Conservation (phyloP, 2,797 vertebrate genomes). For the Ceryle rudis region DNA sequence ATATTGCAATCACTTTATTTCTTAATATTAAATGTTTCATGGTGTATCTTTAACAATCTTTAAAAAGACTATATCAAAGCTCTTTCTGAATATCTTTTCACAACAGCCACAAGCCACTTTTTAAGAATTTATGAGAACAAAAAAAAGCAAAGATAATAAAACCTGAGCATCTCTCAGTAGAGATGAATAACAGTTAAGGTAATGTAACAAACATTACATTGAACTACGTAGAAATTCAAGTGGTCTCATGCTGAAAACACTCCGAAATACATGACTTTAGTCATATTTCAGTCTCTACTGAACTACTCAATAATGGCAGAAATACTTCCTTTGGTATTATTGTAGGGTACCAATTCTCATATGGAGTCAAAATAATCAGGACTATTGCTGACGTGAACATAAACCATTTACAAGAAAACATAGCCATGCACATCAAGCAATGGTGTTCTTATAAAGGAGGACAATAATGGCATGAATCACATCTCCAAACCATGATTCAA, state of each 20-base stretch:
- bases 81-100: not conserved
- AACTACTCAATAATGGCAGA: not conserved
- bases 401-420: not conserved
- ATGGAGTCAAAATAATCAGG: not conserved
- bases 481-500: not conserved
- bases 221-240: not conserved
- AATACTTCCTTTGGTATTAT: not conserved
- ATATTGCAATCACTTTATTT: not conserved
- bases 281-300: not conserved
- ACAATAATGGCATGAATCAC: not conserved
- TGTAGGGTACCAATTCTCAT: not conserved
- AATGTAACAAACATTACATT: not conserved
- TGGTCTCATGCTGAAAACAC: not conserved
- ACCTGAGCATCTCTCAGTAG: not conserved
- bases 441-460: not conserved
- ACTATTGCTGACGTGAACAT: not conserved
- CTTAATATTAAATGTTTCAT: not conserved
- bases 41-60: not conserved
- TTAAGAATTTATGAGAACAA: not conserved
- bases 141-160: not conserved
- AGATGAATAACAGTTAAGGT: not conserved
- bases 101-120: not conserved
- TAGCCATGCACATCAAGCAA: not conserved
- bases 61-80: not conserved
- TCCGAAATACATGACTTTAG: not conserved